A percentile compares a stretch with the other conserved stretches of the same genome.
Evolutionary conservation across 2,113 vertebrate genomes (phyloP).

Genomic region (Gavialis gangeticus): DNA sequence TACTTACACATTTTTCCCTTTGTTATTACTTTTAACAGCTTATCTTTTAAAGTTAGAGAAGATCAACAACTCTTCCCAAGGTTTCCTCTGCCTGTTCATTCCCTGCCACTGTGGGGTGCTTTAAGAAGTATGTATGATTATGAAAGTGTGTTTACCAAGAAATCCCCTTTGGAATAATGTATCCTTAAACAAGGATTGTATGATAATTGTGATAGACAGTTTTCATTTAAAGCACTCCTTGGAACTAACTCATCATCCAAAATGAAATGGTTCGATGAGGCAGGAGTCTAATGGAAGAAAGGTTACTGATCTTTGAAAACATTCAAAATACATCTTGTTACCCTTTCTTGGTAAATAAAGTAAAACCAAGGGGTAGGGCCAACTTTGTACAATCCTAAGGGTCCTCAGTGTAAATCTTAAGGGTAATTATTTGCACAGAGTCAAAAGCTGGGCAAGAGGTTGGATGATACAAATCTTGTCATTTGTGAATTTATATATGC

Average conservation of each 20-base stretch:
- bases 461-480: not conserved
- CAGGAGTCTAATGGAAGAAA: not conserved
- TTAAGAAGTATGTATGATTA: not conserved
- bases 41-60: not conserved
- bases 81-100: not conserved
- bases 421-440: not conserved
- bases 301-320: not conserved
- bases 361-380: not conserved
- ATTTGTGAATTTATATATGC: not conserved
- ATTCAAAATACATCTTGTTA: not conserved
- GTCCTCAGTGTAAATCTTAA: not conserved
- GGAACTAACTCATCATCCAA: not conserved
- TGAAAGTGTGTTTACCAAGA: not conserved
- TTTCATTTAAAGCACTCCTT: not conserved
- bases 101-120: not conserved
- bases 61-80: not conserved
- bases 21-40: not conserved
- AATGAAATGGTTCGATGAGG: not conserved
- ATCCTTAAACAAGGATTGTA: not conserved
- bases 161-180: constrained; percentile 11
- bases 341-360: not conserved
- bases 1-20: not conserved
- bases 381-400: not conserved
- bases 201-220: not conserved
- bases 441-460: not conserved